Conservation (phyloP, 2,797 vertebrate genomes). For the Sebastes hubbsi region DNA sequence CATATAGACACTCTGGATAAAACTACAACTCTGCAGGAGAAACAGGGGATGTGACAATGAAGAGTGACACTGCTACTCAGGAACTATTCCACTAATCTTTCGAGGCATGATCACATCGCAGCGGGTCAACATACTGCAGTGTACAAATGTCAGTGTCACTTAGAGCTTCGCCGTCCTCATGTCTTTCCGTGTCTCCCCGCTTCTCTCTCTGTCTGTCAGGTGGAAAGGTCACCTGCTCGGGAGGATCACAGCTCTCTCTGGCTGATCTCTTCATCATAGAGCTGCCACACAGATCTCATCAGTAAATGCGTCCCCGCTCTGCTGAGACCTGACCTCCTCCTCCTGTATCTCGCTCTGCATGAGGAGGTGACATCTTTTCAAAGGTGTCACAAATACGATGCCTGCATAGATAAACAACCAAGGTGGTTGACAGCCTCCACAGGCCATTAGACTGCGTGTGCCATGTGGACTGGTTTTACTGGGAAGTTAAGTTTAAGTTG, state of each 20-base stretch:
- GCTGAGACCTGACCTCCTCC: conserved; percentile 24
- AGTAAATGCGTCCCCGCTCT: conserved; percentile 16
- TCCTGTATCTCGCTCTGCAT: background rate
- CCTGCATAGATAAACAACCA: background rate
- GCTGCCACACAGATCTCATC: conserved; percentile 38
- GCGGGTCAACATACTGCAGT: conserved; percentile 16
- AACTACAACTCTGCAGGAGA: background rate
- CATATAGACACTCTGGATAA: background rate
- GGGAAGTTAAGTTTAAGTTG: background rate
- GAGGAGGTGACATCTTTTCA: conserved; percentile 5
- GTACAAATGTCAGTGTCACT: conserved; percentile 50
- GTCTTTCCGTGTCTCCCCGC: conserved; percentile 5
- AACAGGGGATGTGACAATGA: background rate
- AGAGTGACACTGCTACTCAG: background rate
- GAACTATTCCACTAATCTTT: conserved; percentile 4
- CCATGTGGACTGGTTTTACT: background rate
- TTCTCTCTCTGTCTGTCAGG: conserved; percentile 6
- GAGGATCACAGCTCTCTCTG: conserved; percentile 23
- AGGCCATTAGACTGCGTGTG: background rate
- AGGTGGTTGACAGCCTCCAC: background rate
- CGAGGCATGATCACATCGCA: conserved; percentile 23
- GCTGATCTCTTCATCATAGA: conserved; percentile 50
- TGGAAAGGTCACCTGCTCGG: conserved; percentile 83
- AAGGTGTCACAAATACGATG: background rate
- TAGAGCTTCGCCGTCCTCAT: background rate